Evolutionary conservation across 1,140 invertebrate species (phyloP).

Genomic region (Leptonema lineaticorne): DNA sequence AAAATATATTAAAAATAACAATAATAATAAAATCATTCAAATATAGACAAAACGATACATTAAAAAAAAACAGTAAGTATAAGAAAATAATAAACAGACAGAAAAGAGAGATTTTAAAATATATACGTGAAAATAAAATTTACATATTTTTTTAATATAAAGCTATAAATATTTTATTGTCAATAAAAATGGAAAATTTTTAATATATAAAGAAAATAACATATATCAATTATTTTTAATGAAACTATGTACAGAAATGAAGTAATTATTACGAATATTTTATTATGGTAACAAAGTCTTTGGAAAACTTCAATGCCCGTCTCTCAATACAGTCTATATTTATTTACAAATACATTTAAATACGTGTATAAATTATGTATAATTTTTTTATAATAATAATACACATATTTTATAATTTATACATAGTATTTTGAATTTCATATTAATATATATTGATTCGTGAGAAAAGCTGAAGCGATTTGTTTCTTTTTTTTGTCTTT

Average conservation of each 20-base stretch:
- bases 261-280: no score
- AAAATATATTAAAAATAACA: background rate
- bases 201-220: background rate
- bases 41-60: background rate
- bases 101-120: background rate
- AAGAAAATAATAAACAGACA: background rate
- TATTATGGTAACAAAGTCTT: slow-evolving; percentile 13
- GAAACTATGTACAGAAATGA: no score
- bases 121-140: no score
- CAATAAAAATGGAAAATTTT: background rate
- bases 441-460: no score
- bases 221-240: background rate
- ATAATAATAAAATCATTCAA: background rate
- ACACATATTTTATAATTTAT: no score
- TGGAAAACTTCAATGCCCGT: slow-evolving; percentile 3
- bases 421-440: no score
- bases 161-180: background rate
- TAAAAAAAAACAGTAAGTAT: background rate
- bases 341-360: slow-evolving; percentile 3
- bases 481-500: no score
- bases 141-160: no score
- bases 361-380: background rate
- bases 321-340: slow-evolving; percentile 1
- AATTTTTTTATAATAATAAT: background rate
- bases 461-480: no score